Base-by-base conservation (phyloP, 2,113 vertebrate species). In the Phalacrocorax pelagicus region DNA sequence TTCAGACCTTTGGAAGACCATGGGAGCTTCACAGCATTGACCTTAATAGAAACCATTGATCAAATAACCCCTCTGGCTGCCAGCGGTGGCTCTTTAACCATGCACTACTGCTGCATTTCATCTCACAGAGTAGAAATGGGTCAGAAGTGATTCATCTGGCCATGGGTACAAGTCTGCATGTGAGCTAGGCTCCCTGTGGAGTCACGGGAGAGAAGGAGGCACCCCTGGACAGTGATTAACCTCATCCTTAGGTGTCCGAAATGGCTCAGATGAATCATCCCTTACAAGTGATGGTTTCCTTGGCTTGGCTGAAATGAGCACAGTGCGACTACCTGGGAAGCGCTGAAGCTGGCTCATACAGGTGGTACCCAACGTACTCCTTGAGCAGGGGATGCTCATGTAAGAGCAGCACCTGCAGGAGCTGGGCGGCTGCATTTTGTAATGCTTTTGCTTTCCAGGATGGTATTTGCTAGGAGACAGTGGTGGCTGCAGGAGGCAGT, bases 61-160 rank as follows among this genome's bases (percentile, higher is more conserved):
- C 13, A 59, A 26, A 34, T 55, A 86, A 59, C 15, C 42, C 10
- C 19, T 59, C 24, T 63, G 65, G 12, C 61, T 93, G 66, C 44
- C 2, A 2, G 10, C 1, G 0, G 18, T 17, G 49, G 21, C 23
- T 78, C 2, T 2, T 63, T 84, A 32, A n/a, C 0, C 0, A 23
- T 81, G 47, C 2, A 1, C 8, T 13, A 5, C 42, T 42, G 26
- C 62, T 54, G 30, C 12, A 2, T 81, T 52, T 88, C 10, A 12
- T 67, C 63, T 78, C 8, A 9, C 11, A 5, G 49, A 36, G 20
- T 17, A 47, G 66, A 42, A 62, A 11, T 42, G 54, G 23, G 12
- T 57, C 19, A 57, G 24, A 85, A 77, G 26, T 30, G 10, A 17
- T 72, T 54, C 21, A 17, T 58, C 29, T 72, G 58, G 34, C 46